A percentile compares a stretch with the other conserved stretches of the same genome.
Conservation (phyloP, 2,797 vertebrate species). For the Centroberyx gerrardi region DNA sequence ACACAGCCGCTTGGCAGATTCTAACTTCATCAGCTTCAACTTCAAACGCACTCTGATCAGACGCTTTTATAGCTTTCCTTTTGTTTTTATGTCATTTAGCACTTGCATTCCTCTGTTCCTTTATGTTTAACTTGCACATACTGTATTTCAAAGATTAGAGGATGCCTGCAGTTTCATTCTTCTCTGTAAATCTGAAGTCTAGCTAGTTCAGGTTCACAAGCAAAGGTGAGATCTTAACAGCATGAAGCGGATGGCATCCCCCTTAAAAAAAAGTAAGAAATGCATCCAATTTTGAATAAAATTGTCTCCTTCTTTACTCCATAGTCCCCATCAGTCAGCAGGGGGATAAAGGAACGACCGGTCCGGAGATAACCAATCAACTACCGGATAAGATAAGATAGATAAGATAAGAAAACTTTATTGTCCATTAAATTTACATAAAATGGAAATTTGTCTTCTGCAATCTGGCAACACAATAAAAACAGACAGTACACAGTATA, state of each 20-base stretch:
- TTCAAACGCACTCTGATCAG: slow-evolving; percentile 25
- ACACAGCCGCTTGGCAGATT: slow-evolving; percentile 23
- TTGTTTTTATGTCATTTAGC: slow-evolving; percentile 20
- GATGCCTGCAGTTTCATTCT: background rate
- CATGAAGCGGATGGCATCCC: background rate
- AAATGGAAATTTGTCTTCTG: too few relatives aligned
- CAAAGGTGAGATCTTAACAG: background rate
- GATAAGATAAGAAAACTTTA: too few relatives aligned
- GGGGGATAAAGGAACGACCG: background rate
- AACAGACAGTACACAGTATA: too few relatives aligned
- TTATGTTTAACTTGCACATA: slow-evolving; percentile 1
- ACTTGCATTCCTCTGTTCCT: slow-evolving; percentile 25
- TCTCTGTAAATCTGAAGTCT: background rate
- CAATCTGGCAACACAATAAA: too few relatives aligned
- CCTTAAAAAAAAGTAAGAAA: too few relatives aligned
- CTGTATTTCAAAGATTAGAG: background rate
- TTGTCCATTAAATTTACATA: too few relatives aligned
- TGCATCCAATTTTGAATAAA: too few relatives aligned
- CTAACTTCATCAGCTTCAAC: slow-evolving; percentile 52
- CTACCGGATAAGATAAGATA: slow-evolving; percentile 9
- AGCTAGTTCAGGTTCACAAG: too few relatives aligned
- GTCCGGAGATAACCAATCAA: slow-evolving; percentile 17
- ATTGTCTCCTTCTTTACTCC: background rate
- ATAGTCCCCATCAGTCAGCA: slow-evolving; percentile 10
- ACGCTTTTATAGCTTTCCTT: slow-evolving; percentile 25